Base-by-base conservation (phyloP, 2,113 vertebrate genomes). In the Piprites chloris region DNA sequence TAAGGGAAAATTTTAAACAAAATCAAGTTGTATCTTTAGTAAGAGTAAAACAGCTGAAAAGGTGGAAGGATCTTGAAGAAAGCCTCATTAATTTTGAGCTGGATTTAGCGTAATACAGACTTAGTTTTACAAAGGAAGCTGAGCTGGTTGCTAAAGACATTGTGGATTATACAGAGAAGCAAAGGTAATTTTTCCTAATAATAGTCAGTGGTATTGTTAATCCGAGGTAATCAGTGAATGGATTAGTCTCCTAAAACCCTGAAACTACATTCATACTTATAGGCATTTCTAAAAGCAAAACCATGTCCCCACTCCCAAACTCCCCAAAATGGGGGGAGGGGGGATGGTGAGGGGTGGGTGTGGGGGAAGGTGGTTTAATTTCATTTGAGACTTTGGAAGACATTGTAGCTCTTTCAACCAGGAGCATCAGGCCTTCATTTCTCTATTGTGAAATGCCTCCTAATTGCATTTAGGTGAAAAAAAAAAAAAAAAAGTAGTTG, bases 261-360 rank as follows among this genome's bases (percentile, higher is more conserved):
- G 61, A 93, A 78, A 72, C 26, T 52, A 9, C 47, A 87, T 61
- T 85, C 24, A 85, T 9, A 27, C 20, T 20, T 67, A 7, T 30
- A 42, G 35, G 13, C 3, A 5, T 77, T 81, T 67, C 55, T 39
- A n/a, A 74, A 20, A 74, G 46, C 2, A 39, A 73, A 73, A 33
- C 5, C 3, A 8, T 26, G 23, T 8, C 4, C 7, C 4, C 8
- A 2, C 30, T 22, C 13, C 35, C n/a, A 23, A 18, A 1, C 6
- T 4, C 6, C 12, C 4, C 3, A 3, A 77, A 94, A 39, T 24
- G 6, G 13, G 12, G 7, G 28, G 16, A 10, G 26, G 24, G 12
- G 6, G 5, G 11, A 10, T 20, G 11, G 32, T 7, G 5, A 26
- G 9, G 14, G 1, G 5, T n/a, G 32, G 21, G 2, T 27, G 52